Percentiles rank a stretch among this genome's conserved stretches.
phyloP scores from a whole-genome alignment of 2,888 invertebrate species.

The Cybosia mesomella region DNA sequence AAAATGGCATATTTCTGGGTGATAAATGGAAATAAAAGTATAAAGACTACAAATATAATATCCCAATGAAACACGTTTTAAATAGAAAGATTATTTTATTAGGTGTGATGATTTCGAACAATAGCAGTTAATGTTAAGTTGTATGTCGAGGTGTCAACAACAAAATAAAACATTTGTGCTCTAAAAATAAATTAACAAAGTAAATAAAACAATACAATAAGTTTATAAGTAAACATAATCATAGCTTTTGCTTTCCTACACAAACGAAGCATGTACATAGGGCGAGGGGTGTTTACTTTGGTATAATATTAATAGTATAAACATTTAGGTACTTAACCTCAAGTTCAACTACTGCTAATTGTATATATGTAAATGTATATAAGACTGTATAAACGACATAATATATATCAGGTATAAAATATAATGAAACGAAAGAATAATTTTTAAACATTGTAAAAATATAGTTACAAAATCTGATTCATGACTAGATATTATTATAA shows the following conservation, averaged over 20 bases:
- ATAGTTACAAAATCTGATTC: slow-evolving; percentile 61
- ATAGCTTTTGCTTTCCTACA: slow-evolving; percentile 63
- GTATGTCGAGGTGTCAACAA: slow-evolving; percentile 83
- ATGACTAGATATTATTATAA: slow-evolving; percentile 71
- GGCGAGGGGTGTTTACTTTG: slow-evolving; percentile 73
- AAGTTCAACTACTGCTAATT: slow-evolving; percentile 35
- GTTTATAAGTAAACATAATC: slow-evolving; percentile 69
- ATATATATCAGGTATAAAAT: slow-evolving; percentile 39
- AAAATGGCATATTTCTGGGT: not conserved
- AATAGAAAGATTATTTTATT: slow-evolving; percentile 85
- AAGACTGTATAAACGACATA: slow-evolving; percentile 49
- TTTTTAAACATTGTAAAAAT: slow-evolving; percentile 61
- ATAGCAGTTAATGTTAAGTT: slow-evolving; percentile 82
- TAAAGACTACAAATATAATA: not conserved
- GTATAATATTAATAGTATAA: slow-evolving; percentile 48
- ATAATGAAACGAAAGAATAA: slow-evolving; percentile 45
- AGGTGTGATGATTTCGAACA: slow-evolving; percentile 84
- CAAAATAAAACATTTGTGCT: slow-evolving; percentile 85
- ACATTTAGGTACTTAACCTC: slow-evolving; percentile 36
- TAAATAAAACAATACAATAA: slow-evolving; percentile 81
- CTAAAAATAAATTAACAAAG: slow-evolving; percentile 85
- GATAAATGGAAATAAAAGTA: not conserved
- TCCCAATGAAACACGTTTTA: slow-evolving; percentile 58
- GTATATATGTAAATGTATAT: slow-evolving; percentile 46
- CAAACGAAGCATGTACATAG: slow-evolving; percentile 76